Base-by-base conservation (phyloP, 2,113 vertebrate species). In the Eudyptes chrysolophus region DNA sequence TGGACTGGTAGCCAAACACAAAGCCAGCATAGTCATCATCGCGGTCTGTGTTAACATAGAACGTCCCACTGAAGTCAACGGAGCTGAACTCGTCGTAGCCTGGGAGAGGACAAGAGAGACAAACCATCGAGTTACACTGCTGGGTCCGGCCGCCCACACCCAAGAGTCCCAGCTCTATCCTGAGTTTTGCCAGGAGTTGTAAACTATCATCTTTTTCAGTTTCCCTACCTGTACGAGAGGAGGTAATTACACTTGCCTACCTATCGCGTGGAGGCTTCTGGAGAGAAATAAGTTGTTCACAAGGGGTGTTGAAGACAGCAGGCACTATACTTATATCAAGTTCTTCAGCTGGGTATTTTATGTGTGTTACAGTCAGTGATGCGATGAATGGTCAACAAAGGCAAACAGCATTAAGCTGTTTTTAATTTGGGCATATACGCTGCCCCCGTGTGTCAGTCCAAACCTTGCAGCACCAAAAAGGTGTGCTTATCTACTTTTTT, bases 11-110 rank as follows among this genome's bases (percentile, higher is more conserved):
- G 93, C 99, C 99, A 17, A 99, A 99, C 68, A 99, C 99, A 82
- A 99, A 99, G 80, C 99, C 99, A 0, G 99, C 99, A 3, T 99
- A 99, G 97, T 99, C 99, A 4, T 99, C 99, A 9, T 99, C 99
- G 6, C 99, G 98, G 95, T 99, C 99, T 1, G 99, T 99, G 97
- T 99, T 99, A 78, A 99, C 99, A 3, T 99, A 99, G 97, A 99
- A 99, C 0, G 99, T 99, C 80, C 99, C 99, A 8, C 99, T 99
- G 98, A 99, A 99, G 98, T 99, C 99, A 87, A 99, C 99, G 0
- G 99, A 99, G 49, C 92, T 99, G 96, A 99, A 99, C 94, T 99
- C 99, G 49, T 99, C 99, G 3, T 99, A 99, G 66, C 99, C 99
- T 99, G 92, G 15, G 46, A 87, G 27, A 78, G 46, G 14, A 51